Evolutionary conservation across 2,113 vertebrate species (phyloP), one percentile per base, ranked within the genome.

Genomic region (Onychostoma macrolepis): DNA sequence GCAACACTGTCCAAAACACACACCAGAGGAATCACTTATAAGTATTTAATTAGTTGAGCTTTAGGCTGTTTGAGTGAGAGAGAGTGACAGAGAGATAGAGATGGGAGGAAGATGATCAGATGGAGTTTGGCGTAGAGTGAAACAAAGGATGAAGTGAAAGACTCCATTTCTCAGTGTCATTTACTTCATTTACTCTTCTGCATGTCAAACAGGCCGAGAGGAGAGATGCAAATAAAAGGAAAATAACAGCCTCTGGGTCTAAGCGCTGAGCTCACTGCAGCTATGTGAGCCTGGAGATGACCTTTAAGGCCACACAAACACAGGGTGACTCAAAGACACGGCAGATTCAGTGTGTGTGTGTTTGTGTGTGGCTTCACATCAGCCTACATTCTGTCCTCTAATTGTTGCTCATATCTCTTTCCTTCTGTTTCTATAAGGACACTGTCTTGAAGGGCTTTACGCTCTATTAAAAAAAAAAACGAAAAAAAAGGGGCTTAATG

Each of bases 31-130:
- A 91, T 95, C 93, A 94, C 92, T 94, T 93, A 94, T 93, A 94
- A 93, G 92, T 90, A 92, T 94, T 94, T 95, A 94, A 95, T 95
- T 94, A 94, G 93, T 92, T 93, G 86, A 80, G 93, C 94, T 94
- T 81, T 87, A 67, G 93, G 93, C 93, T 92, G 91, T 92, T 19
- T 71, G 19, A 11, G 69, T 8, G 30, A 69, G 65, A 33, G 30
- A 67, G 65, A 19, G 28, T 33, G 28, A 67, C 13, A 67, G 65
- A 17, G 65, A 33, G 28, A 33, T 15, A 33, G 65, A 69, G 65
- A 33, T 13, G 5, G 11, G 61, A 65, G n/a, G 11, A 69, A 21
- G 69, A 21, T 41, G 69, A 72, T 72, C 69, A 24, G 69, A 90
- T 92, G 89, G 65, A 50, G 85, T 88, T 89, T 87, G 88, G 78